Conservation (phyloP, 2,888 invertebrate species). For the Timandra comae region DNA sequence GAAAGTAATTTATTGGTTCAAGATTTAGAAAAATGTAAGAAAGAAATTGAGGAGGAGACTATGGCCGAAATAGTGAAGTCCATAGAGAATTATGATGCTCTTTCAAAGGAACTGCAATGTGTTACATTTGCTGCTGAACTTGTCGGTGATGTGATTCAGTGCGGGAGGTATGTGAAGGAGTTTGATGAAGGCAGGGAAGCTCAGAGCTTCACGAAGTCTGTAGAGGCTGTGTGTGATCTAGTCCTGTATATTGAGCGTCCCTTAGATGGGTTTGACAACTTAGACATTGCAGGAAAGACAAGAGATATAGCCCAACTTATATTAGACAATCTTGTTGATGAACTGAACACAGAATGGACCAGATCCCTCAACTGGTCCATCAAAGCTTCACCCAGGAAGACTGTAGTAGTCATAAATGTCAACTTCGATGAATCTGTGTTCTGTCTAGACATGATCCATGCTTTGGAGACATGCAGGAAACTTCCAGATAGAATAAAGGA, state of each 20-base stretch:
- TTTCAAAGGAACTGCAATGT: slow-evolving; percentile 74
- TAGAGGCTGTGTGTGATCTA: slow-evolving; percentile 68
- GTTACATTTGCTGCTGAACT: slow-evolving; percentile 75
- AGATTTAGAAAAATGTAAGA: slow-evolving; percentile 74
- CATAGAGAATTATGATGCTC: slow-evolving; percentile 76
- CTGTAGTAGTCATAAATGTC: slow-evolving; percentile 48
- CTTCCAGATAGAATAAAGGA: slow-evolving; percentile 64
- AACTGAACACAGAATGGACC: slow-evolving; percentile 66
- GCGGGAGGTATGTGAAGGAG: slow-evolving; percentile 49
- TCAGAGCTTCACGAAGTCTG: slow-evolving; percentile 58
- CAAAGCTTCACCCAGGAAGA: slow-evolving; percentile 35
- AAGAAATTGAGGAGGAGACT: slow-evolving; percentile 78
- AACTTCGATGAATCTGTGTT: slow-evolving; percentile 39
- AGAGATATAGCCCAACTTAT: slow-evolving; percentile 59
- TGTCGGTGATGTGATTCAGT: slow-evolving; percentile 46
- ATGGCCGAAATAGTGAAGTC: slow-evolving; percentile 78
- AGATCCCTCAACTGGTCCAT: slow-evolving; percentile 61
- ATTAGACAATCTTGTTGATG: slow-evolving; percentile 59
- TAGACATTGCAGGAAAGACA: slow-evolving; percentile 71
- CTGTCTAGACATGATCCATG: slow-evolving; percentile 50
- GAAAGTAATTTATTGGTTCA: slow-evolving; percentile 59
- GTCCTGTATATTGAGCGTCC: slow-evolving; percentile 60
- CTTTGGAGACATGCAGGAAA: slow-evolving; percentile 58
- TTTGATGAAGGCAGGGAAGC: slow-evolving; percentile 49
- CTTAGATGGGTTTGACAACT: slow-evolving; percentile 61